Conservation (phyloP, 2,113 vertebrate species). For the Uria aalge region DNA sequence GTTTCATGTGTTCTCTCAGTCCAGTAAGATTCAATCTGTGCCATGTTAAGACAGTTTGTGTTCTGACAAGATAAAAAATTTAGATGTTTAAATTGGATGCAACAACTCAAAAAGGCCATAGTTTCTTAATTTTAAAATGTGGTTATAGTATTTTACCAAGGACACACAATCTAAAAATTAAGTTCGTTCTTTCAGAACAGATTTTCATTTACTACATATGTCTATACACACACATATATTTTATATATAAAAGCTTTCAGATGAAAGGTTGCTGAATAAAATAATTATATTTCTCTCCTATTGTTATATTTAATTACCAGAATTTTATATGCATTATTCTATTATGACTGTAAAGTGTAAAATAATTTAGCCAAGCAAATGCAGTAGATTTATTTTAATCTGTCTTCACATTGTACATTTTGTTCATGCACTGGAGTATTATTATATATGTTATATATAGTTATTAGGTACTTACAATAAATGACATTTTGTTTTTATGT, state of each 20-base stretch:
- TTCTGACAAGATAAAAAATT: background rate
- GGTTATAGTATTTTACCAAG: background rate
- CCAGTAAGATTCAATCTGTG: background rate
- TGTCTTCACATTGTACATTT: background rate
- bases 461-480: background rate
- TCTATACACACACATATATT: accelerated
- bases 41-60: background rate
- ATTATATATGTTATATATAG: background rate
- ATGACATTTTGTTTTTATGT: background rate
- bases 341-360: background rate
- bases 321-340: background rate
- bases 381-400: background rate
- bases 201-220: background rate
- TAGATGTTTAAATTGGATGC: background rate
- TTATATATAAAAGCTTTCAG: background rate
- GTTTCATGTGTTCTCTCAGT: background rate
- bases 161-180: background rate
- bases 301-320: background rate
- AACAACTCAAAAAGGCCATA: background rate
- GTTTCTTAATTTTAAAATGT: background rate
- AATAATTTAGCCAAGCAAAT: background rate
- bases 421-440: background rate
- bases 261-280: background rate
- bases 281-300: background rate
- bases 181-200: background rate